Percentiles rank a stretch among this genome's conserved stretches.
These are phyloP conservation scores for Bugula neritina DNA, from an alignment of 2,888 invertebrate species.

Conservation along the genomic window DNA sequence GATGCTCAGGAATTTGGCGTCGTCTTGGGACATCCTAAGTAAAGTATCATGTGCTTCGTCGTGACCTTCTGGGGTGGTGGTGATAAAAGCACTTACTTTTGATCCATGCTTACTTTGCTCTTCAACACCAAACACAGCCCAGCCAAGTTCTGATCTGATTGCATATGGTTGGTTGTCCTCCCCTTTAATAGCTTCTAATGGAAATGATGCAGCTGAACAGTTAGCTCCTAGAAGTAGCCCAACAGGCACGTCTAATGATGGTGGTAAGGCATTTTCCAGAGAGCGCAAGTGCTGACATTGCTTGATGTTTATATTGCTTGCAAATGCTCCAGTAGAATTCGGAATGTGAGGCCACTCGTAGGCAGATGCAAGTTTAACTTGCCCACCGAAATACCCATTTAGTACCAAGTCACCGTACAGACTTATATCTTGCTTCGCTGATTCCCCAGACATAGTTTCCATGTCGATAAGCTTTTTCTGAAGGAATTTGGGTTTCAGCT, in stretches of 20 bases:
- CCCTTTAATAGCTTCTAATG: conserved; percentile 14
- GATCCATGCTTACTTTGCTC: background rate
- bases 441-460: conserved; percentile 11
- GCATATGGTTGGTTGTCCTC: conserved; percentile 9
- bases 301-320: too few relatives aligned
- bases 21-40: conserved; percentile 3
- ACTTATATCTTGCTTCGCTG: background rate
- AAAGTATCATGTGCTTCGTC: too few relatives aligned
- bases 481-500: background rate
- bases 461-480: background rate
- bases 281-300: background rate
- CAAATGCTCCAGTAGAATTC: conserved; percentile 1
- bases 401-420: background rate
- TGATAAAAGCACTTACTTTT: background rate
- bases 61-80: background rate
- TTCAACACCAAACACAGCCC: background rate
- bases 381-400: background rate
- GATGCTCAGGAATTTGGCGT: conserved; percentile 4
- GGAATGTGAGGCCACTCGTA: background rate
- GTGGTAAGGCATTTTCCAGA: background rate
- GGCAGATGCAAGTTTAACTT: conserved; percentile 10
- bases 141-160: too few relatives aligned
- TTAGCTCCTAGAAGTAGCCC: conserved; percentile 3
- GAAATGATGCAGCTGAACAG: conserved; percentile 3
- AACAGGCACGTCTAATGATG: conserved; percentile 3